phyloP scores from a whole-genome alignment of 64 coral and sea anemone species.

The Stichodactyla helianthus region DNA sequence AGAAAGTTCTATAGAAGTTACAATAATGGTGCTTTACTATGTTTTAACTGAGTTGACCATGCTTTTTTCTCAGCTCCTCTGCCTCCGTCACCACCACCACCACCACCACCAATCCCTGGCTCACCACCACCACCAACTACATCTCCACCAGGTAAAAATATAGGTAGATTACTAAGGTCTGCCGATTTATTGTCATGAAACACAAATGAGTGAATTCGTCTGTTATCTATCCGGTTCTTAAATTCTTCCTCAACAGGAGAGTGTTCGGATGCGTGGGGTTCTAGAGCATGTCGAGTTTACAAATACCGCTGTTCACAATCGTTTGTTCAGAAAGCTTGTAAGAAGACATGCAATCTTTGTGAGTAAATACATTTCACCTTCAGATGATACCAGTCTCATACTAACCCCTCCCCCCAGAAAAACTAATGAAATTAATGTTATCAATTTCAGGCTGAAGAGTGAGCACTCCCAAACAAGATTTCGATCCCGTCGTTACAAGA shows the following conservation, averaged over 20 bases:
- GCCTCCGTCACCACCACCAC: neutral
- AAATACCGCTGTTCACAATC: neutral
- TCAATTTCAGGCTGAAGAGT: neutral
- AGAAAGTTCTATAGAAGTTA: too few relatives aligned
- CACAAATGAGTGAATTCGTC: too few relatives aligned
- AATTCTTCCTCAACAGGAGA: neutral
- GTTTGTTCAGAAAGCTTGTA: neutral
- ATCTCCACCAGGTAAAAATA: neutral
- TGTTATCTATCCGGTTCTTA: too few relatives aligned
- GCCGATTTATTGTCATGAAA: too few relatives aligned
- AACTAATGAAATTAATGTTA: neutral
- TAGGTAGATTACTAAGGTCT: too few relatives aligned
- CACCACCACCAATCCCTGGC: neutral
- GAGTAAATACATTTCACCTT: neutral
- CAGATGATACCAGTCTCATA: too few relatives aligned
- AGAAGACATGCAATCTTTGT: constrained; percentile 9
- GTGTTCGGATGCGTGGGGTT: neutral
- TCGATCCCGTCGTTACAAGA: neutral
- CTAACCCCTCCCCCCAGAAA: too few relatives aligned
- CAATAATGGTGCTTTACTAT: too few relatives aligned
- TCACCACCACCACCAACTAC: neutral
- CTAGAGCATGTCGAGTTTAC: neutral
- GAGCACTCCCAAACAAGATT: neutral
- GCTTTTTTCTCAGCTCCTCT: neutral
- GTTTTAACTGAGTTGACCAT: neutral